phyloP scores from a whole-genome alignment of 1,140 invertebrate species.

The Atopsyche davidsoni region DNA sequence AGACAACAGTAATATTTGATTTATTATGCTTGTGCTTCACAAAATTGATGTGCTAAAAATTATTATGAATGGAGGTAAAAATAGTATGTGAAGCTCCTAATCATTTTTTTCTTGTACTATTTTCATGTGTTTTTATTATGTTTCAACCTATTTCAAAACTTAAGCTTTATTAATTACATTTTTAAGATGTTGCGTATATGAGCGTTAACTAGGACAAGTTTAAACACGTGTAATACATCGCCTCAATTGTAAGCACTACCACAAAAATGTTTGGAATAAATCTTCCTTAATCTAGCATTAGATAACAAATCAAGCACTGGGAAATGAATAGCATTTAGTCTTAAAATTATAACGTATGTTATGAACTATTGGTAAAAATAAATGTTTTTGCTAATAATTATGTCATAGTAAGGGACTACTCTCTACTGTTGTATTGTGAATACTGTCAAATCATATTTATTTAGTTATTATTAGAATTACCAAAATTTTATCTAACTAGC shows the following conservation, averaged over 20 bases:
- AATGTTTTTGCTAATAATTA: background rate
- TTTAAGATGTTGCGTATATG: background rate
- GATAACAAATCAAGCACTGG: background rate
- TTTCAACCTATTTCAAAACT: background rate
- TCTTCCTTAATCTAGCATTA: background rate
- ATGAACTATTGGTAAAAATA: too few relatives aligned
- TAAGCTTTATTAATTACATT: background rate
- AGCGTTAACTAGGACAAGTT: background rate
- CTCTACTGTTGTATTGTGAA: too few relatives aligned
- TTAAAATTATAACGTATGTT: background rate
- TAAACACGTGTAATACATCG: background rate
- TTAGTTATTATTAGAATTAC: background rate
- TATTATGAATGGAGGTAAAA: too few relatives aligned
- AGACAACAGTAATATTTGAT: too few relatives aligned
- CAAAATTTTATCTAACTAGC: background rate
- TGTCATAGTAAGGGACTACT: background rate
- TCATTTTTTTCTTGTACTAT: too few relatives aligned
- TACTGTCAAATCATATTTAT: slow-evolving; percentile 8
- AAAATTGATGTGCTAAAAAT: too few relatives aligned
- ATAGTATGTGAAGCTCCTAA: too few relatives aligned
- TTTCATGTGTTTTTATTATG: too few relatives aligned
- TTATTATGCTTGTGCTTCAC: too few relatives aligned
- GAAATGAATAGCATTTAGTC: background rate
- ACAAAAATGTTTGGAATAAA: background rate
- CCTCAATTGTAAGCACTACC: background rate